Conservation (phyloP, 2,797 vertebrate species). For the Rhyacichthys aspro region DNA sequence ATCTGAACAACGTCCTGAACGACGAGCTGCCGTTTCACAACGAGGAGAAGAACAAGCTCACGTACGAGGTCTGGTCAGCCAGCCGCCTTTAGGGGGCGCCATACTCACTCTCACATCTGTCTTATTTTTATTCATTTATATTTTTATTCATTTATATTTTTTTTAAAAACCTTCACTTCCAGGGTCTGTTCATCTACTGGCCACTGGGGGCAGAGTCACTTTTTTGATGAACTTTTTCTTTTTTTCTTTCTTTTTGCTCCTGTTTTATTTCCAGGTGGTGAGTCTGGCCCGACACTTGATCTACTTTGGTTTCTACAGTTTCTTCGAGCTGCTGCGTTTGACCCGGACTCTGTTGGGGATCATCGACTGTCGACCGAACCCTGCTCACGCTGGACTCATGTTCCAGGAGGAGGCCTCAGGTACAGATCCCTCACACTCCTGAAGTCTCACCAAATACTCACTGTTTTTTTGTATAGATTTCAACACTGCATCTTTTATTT, state of each 20-base stretch:
- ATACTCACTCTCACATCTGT: too few species aligned
- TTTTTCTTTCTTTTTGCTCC: too few species aligned
- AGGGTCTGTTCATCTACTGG: not conserved
- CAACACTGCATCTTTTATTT: too few species aligned
- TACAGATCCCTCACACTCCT: conserved; percentile 43
- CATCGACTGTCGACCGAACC: conserved; percentile 92
- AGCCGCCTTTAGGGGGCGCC: not conserved
- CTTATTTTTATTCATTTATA: too few species aligned
- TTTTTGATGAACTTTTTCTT: too few species aligned
- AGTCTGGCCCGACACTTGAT: conserved; percentile 96
- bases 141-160: too few species aligned
- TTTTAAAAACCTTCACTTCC: too few species aligned
- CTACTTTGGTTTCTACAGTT: conserved; percentile 99
- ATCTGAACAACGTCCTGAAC: conserved; percentile 93
- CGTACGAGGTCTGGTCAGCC: conserved; percentile 85
- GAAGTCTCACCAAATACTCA: too few species aligned
- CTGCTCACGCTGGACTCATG: conserved; percentile 71
- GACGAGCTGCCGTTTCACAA: conserved; percentile 94
- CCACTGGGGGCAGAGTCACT: too few species aligned
- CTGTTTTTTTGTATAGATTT: too few species aligned
- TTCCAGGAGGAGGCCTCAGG: conserved; percentile 86
- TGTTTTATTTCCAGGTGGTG: conserved; percentile 84
- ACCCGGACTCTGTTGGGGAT: conserved; percentile 94
- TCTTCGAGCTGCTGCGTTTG: conserved; percentile 94
- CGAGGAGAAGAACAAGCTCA: conserved; percentile 97